These are phyloP conservation scores for Ptychodera flava DNA, from an alignment of 35 echinoderm and acorn worm genomes.

Conservation along the genomic window DNA sequence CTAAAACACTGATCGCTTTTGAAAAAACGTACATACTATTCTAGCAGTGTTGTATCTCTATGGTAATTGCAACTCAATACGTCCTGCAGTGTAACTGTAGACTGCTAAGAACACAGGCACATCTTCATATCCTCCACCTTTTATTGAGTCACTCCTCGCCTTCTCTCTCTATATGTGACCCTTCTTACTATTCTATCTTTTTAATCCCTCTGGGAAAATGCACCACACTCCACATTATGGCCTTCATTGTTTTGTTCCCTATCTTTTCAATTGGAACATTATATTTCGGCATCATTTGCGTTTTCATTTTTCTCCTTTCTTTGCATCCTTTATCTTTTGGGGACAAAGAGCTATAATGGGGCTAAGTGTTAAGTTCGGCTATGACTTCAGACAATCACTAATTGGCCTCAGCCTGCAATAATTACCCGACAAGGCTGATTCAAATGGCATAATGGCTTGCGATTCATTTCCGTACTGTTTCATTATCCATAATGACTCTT, in stretches of 20 bases:
- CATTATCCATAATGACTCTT: not conserved
- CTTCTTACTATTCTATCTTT: not conserved
- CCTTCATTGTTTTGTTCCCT: not conserved
- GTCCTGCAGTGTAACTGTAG: not conserved
- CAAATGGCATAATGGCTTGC: not conserved
- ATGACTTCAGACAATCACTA: not conserved
- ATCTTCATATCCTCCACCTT: not conserved
- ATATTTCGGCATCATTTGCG: not conserved
- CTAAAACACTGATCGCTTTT: too few relatives aligned
- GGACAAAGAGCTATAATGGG: not conserved
- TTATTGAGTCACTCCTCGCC: not conserved
- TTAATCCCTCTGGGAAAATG: not conserved
- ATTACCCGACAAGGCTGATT: not conserved
- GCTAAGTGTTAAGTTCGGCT: not conserved
- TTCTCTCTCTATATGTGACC: not conserved
- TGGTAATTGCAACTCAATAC: not conserved
- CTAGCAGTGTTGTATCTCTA: not conserved
- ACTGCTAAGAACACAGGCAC: not conserved
- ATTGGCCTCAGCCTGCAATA: not conserved
- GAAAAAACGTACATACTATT: not conserved
- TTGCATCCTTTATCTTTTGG: not conserved
- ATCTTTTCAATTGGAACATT: slow-evolving; percentile 2
- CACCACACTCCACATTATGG: not conserved
- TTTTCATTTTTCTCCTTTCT: slow-evolving; percentile 2
- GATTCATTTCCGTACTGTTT: not conserved